Evolutionary conservation across 2,888 invertebrate species (phyloP), one percentile per base, ranked within the genome.

Genomic region (Mesochorus sp.): DNA sequence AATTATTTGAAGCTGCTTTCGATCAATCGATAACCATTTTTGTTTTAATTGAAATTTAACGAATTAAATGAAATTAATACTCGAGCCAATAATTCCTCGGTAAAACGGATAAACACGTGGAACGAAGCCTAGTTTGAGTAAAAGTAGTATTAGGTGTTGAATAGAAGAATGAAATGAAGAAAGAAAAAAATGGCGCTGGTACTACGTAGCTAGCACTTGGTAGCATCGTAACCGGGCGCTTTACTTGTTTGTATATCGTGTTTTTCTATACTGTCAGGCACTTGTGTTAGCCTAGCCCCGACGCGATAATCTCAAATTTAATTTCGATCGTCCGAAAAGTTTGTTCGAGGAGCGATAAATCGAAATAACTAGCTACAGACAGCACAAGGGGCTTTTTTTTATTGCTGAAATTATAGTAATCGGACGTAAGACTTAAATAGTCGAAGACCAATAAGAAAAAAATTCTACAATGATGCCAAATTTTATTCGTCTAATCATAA

Each of bases 171-270:
- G 57, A 68, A 6, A 51, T 34, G 26, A 47, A 59, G 24, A 59
- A 64, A 34, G n/a, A 76, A 28, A 59, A 83, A 84, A 82, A 81
- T 76, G 53, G 75, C 80, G 88, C 89, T 88, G 85, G 83, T 88
- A 87, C 87, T 89, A 88, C 85, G 84, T 82, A 73, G 88, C 87
- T 87, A 86, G 84, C 86, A 86, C 85, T 88, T 88, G 85, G 84
- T 83, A 85, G 83, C 84, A 84, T 87, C 85, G 85, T 88, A 86
- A 85, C 79, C 85, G 87, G 88, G 87, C 88, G 89, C 89, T 89
- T 89, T 89, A 88, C 85, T 90, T 88, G 87, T 90, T 90, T 89
- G 85, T 89, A 89, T 86, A 87, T 88, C 87, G 86, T 88, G 87
- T 87, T 88, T 87, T 87, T 89, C 85, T 86, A 88, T 87, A 86